Evolutionary conservation across 2,797 vertebrate genomes (phyloP), one percentile per base, ranked within the genome.

Genomic region (Trachurus trachurus): DNA sequence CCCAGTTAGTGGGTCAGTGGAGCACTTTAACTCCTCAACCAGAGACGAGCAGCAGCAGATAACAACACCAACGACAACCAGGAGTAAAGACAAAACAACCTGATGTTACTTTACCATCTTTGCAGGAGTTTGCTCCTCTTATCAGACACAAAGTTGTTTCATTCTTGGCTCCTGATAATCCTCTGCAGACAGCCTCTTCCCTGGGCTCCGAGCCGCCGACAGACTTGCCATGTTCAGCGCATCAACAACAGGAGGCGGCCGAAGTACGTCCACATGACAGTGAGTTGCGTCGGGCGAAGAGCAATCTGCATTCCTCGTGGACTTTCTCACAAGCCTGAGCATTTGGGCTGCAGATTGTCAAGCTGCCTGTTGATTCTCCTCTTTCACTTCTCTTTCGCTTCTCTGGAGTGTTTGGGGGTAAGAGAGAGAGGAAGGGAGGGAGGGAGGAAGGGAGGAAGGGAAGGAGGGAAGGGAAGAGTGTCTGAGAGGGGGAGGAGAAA

Each of bases 41-140:
- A 63, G 42, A 66, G 45, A 53, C 56, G 8, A 87, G 66, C 45
- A 81, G 66, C 45, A 81, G 57, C 70, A 6, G 77, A 37, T 31
- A 34, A 44, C 4, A 37, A 56, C 44, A 75, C 22, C 7, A 78
- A 44, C 4, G 40, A 53, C 44, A 75, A 29, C 4, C 19, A 26
- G 11, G n/a, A 71, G 65, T 31, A 45, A 44, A 78, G 26, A 26
- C 26, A 26, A 26, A 26, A 26, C 26, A 26, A 81, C 59, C 29
- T 54, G 49, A 61, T 54, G 61, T 71, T 88, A 88, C 89, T 83
- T 90, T 92, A 96, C 95, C 95, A 96, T 96, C 69, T 94, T 95
- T 83, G 80, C 68, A 74, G 86, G 65, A 68, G 83, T 74, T 53
- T 53, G 91, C 53, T 88, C 75, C 66, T 78, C 81, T 44, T 26